These are phyloP conservation scores for Struthidea cinerea DNA, from an alignment of 2,113 vertebrate species.

Conservation along the genomic window DNA sequence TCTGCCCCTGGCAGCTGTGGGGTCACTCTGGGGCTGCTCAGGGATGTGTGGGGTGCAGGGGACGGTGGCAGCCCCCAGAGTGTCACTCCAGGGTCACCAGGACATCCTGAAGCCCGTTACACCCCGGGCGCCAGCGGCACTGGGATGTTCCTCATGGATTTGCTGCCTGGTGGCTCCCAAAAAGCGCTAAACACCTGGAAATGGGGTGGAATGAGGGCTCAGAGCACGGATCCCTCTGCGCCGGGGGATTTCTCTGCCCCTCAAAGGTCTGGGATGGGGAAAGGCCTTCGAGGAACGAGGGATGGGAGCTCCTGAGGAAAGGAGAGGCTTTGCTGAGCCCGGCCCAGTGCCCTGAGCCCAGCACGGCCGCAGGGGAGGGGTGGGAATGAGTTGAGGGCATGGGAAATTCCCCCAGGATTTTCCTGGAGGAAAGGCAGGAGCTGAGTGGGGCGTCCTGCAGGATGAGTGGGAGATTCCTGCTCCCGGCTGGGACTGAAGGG, in stretches of 20 bases:
- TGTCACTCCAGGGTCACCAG: neutral
- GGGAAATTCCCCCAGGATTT: neutral
- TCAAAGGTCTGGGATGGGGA: neutral
- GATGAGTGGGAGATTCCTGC: neutral
- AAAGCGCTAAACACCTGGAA: neutral
- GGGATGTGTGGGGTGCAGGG: neutral
- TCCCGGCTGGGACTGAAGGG: neutral
- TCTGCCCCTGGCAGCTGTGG: neutral
- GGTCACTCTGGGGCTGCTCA: neutral
- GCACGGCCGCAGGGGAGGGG: neutral
- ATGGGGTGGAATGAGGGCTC: neutral
- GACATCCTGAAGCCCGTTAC: too few relatives aligned
- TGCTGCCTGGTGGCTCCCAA: neutral
- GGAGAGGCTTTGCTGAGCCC: neutral
- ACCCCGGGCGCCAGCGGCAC: neutral
- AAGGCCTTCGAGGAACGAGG: neutral
- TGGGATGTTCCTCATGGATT: neutral
- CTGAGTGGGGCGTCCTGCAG: neutral
- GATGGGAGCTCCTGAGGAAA: neutral
- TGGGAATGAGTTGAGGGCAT: neutral
- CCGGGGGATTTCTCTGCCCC: neutral
- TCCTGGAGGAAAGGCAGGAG: neutral
- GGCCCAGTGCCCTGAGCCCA: neutral
- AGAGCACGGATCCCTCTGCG: rapidly evolving
- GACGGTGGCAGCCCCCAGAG: rapidly evolving